These are phyloP conservation scores for Ethmia dodecea DNA, from an alignment of 2,888 invertebrate species.

Conservation along the genomic window DNA sequence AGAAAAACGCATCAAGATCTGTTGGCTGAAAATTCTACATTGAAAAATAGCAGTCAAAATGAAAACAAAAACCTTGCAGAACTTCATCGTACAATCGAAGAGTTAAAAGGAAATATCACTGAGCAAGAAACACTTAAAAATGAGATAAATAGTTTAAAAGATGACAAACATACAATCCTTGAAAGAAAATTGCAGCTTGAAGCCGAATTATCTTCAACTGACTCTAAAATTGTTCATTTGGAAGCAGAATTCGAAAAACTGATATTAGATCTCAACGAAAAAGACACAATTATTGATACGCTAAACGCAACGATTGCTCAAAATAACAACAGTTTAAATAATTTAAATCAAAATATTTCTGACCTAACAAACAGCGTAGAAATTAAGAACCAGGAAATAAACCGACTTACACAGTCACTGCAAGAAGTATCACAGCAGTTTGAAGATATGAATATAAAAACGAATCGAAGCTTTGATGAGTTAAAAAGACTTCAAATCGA, in stretches of 20 bases:
- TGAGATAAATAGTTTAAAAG: conserved; percentile 35
- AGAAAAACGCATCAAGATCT: conserved; percentile 24
- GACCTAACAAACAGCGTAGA: conserved; percentile 38
- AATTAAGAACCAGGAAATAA: conserved; percentile 47
- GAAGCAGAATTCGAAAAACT: conserved; percentile 59
- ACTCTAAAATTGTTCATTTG: conserved; percentile 47
- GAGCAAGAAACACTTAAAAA: conserved; percentile 33
- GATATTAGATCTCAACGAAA: conserved; percentile 53
- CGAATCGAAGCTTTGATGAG: conserved; percentile 37
- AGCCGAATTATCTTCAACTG: conserved; percentile 42
- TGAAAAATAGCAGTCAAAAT: conserved; percentile 25
- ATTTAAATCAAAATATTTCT: conserved; percentile 31
- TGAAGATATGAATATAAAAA: conserved; percentile 24
- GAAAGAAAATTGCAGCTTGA: conserved; percentile 41
- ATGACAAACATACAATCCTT: conserved; percentile 40
- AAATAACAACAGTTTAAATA: conserved; percentile 32
- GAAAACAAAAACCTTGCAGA: conserved; percentile 23
- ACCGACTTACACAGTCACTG: conserved; percentile 34
- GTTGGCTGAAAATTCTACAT: conserved; percentile 27
- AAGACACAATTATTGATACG: conserved; percentile 50
- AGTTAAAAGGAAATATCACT: conserved; percentile 34
- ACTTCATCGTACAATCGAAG: conserved; percentile 32
- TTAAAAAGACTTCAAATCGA: conserved; percentile 36
- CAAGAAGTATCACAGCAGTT: conserved; percentile 32
- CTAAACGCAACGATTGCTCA: conserved; percentile 40